phyloP scores from a whole-genome alignment of 2,888 invertebrate species.

The Coenonympha arcania region DNA sequence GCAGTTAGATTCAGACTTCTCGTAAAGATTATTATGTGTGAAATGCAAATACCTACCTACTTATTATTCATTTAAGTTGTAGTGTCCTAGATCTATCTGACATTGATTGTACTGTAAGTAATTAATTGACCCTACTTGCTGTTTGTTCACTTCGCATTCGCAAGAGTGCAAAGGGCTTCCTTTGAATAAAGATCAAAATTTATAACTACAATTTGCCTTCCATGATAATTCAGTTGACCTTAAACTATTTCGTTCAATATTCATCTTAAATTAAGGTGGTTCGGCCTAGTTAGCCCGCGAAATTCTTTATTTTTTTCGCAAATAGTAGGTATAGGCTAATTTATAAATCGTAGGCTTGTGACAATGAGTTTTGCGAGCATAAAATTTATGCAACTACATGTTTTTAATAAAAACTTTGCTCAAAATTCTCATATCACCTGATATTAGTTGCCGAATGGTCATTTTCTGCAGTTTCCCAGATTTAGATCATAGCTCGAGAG shows the following conservation, averaged over 20 bases:
- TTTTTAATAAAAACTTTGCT: too few species aligned
- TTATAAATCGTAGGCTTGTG: too few species aligned
- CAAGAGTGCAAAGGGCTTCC: conserved; percentile 4
- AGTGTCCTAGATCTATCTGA: background rate
- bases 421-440: too few species aligned
- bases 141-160: background rate
- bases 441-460: too few species aligned
- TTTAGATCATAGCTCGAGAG: too few species aligned
- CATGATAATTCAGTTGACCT: background rate
- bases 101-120: conserved; percentile 2
- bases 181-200: background rate
- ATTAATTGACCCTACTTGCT: conserved; percentile 10
- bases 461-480: too few species aligned
- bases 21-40: background rate
- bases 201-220: background rate
- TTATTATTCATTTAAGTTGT: background rate
- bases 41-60: background rate
- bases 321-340: too few species aligned
- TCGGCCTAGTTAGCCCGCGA: too few species aligned
- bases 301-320: too few species aligned
- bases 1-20: background rate
- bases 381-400: too few species aligned
- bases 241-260: background rate
- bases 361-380: too few species aligned
- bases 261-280: too few species aligned